A percentile compares a stretch with the other conserved stretches of the same genome.
These are phyloP conservation scores for Cherax quadricarinatus DNA, from an alignment of 1,140 invertebrate species.

Conservation along the genomic window DNA sequence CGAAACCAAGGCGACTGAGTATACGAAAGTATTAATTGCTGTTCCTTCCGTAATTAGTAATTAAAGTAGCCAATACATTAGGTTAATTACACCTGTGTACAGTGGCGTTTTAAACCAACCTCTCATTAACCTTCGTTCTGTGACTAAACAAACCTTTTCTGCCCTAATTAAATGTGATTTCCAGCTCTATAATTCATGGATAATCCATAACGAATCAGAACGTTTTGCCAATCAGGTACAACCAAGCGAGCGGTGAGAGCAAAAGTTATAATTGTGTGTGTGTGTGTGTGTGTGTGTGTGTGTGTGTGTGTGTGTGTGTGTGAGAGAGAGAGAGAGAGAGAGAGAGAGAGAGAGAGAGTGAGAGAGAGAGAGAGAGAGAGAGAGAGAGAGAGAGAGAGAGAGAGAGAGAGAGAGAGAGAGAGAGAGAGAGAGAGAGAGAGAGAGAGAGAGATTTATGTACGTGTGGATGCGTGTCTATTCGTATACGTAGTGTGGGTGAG, in stretches of 20 bases:
- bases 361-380: neutral
- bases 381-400: neutral
- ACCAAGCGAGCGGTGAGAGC: neutral
- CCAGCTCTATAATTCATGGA: neutral
- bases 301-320: too few relatives aligned
- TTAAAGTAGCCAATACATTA: too few relatives aligned
- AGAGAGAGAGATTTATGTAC: too few relatives aligned
- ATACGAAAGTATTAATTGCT: too few relatives aligned
- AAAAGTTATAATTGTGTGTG: neutral
- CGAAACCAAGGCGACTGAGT: too few relatives aligned
- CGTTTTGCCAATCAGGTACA: neutral
- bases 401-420: neutral
- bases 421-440: neutral
- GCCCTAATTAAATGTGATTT: neutral
- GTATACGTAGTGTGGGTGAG: too few relatives aligned
- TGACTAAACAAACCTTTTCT: neutral
- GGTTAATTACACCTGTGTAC: too few relatives aligned
- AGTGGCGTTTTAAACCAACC: neutral
- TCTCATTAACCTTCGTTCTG: neutral
- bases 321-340: too few relatives aligned
- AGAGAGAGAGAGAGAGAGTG: too few relatives aligned
- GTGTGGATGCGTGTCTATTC: neutral
- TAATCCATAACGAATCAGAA: neutral
- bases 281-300: constrained; percentile 30
- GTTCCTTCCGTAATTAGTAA: too few relatives aligned